These are phyloP conservation scores for Epirrhoe alternata DNA, from an alignment of 2,888 invertebrate species.

Conservation along the genomic window DNA sequence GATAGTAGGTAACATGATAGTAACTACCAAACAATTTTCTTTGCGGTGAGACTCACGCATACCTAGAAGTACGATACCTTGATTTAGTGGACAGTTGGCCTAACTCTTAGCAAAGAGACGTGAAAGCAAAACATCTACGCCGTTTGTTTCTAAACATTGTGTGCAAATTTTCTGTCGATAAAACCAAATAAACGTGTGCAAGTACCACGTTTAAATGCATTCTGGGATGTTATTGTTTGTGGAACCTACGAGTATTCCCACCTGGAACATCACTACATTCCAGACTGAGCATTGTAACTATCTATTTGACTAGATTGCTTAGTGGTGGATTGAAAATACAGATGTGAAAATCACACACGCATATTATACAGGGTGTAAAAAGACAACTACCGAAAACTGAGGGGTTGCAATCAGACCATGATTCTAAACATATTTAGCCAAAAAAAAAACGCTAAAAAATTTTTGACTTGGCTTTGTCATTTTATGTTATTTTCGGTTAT, in stretches of 20 bases:
- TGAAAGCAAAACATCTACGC: conserved; percentile 67
- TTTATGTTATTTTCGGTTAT: too few species aligned
- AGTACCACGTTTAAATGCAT: conserved; percentile 54
- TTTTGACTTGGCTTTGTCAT: too few species aligned
- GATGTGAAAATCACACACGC: not conserved
- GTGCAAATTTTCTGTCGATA: conserved; percentile 73
- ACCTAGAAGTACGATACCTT: conserved; percentile 35
- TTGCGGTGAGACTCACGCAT: not conserved
- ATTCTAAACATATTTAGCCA: too few species aligned
- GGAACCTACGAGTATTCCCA: conserved; percentile 43
- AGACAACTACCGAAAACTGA: not conserved
- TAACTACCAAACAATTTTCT: not conserved
- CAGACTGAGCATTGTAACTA: not conserved
- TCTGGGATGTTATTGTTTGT: conserved; percentile 51
- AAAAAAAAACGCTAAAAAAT: too few species aligned
- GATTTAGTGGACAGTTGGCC: conserved; percentile 12
- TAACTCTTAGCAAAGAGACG: conserved; percentile 59
- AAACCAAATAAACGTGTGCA: conserved; percentile 64
- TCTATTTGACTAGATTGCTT: not conserved
- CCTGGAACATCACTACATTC: conserved; percentile 37
- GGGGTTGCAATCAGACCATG: too few species aligned
- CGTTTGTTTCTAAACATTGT: conserved; percentile 77
- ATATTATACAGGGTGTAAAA: too few species aligned
- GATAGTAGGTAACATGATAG: not conserved
- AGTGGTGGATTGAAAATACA: not conserved